Evolutionary conservation across 2,113 vertebrate species (phyloP).

Genomic region (Cinclus cinclus): DNA sequence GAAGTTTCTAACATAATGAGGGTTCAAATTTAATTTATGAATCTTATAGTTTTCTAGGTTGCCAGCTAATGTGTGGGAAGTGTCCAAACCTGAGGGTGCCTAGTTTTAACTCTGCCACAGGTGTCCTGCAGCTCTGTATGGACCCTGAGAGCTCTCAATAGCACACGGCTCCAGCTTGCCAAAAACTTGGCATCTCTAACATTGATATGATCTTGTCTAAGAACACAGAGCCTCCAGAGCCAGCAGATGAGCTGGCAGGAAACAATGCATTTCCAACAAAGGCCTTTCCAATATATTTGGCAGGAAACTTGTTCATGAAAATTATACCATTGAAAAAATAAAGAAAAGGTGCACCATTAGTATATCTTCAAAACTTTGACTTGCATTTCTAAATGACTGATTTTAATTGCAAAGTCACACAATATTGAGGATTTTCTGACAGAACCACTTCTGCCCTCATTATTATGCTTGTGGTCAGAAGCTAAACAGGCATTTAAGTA

Average conservation of each 20-base stretch:
- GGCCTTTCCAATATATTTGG: not conserved
- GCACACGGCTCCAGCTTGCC: not conserved
- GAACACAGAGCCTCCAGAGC: not conserved
- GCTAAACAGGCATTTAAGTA: not conserved
- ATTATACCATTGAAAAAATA: not conserved
- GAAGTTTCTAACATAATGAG: not conserved
- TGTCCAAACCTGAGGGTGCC: not conserved
- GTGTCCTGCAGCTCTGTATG: not conserved
- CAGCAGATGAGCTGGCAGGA: not conserved
- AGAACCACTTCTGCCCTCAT: not conserved
- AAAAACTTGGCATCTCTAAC: not conserved
- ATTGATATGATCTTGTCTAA: not conserved
- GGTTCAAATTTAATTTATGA: not conserved
- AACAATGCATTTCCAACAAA: not conserved
- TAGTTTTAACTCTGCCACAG: not conserved
- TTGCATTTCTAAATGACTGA: not conserved
- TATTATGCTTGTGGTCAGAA: not conserved
- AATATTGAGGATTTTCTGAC: not conserved
- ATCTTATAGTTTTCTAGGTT: not conserved
- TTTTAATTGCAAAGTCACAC: not conserved
- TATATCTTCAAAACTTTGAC: not conserved
- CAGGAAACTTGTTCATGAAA: not conserved
- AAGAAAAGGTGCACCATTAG: not conserved
- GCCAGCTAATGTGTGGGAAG: not conserved
- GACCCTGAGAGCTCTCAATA: not conserved